Evolutionary conservation across 1,140 invertebrate species (phyloP).

Genomic region (Varroa destructor): DNA sequence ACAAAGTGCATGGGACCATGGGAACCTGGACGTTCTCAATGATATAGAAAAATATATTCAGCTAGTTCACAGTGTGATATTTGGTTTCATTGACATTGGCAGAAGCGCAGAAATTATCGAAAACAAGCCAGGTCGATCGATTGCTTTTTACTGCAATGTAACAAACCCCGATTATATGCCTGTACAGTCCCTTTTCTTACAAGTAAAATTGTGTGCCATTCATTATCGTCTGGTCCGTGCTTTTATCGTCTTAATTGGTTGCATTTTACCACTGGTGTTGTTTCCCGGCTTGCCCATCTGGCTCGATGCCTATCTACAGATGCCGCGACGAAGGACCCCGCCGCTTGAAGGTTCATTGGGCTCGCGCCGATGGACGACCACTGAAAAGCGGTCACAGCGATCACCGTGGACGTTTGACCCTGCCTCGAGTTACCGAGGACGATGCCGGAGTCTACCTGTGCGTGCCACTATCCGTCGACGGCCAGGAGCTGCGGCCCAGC

Average conservation of each 20-base stretch:
- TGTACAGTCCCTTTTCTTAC: too few relatives aligned
- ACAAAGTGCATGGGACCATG: too few relatives aligned
- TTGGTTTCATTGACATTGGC: too few relatives aligned
- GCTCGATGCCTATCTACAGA: constrained; percentile 42
- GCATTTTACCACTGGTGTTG: constrained; percentile 17
- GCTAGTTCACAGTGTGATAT: too few relatives aligned
- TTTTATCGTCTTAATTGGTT: constrained; percentile 23
- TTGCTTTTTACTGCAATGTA: too few relatives aligned
- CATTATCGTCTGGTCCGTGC: too few relatives aligned
- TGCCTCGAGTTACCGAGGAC: constrained; percentile 61
- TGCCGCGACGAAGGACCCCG: constrained; percentile 70
- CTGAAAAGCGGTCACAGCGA: constrained; percentile 58
- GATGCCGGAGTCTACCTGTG: constrained; percentile 68
- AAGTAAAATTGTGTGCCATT: too few relatives aligned
- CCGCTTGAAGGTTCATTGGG: constrained; percentile 61
- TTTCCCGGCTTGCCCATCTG: constrained; percentile 15
- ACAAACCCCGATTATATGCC: too few relatives aligned
- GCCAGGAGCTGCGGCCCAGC: constrained; percentile 10
- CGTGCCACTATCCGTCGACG: constrained; percentile 29
- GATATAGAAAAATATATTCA: too few relatives aligned
- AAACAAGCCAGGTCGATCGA: too few relatives aligned
- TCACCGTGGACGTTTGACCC: constrained; percentile 61
- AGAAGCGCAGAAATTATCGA: too few relatives aligned
- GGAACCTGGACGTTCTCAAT: too few relatives aligned
- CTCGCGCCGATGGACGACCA: constrained; percentile 52